These are phyloP conservation scores for Notolabrus celidotus DNA, from an alignment of 2,797 vertebrate genomes.

Conservation along the genomic window DNA sequence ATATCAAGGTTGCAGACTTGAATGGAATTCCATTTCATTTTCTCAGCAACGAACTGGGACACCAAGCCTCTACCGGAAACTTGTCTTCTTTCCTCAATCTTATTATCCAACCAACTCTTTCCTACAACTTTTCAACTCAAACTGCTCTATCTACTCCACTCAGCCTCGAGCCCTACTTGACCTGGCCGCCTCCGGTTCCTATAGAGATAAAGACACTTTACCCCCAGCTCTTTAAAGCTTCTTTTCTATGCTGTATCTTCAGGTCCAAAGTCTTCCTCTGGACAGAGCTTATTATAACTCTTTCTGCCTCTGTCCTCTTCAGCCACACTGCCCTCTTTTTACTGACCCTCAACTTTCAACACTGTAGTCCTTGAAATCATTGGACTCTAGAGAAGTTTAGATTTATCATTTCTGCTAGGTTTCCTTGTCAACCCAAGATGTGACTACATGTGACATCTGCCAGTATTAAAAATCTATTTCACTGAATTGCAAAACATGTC, in stretches of 20 bases:
- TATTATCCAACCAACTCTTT: constrained; percentile 34
- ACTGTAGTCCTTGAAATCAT: constrained; percentile 4
- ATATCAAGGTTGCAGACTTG: constrained; percentile 38
- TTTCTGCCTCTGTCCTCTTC: constrained; percentile 27
- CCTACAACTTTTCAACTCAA: constrained; percentile 35
- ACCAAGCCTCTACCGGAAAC: constrained; percentile 32
- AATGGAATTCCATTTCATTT: constrained; percentile 39
- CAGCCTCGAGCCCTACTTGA: constrained; percentile 65
- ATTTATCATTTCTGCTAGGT: constrained; percentile 24
- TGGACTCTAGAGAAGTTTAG: constrained; percentile 6
- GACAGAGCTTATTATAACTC: constrained; percentile 48
- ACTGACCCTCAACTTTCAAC: constrained; percentile 21
- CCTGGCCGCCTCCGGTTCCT: constrained; percentile 57
- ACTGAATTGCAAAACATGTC: constrained; percentile 38
- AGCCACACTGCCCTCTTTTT: constrained; percentile 16
- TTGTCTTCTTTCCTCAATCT: constrained; percentile 20
- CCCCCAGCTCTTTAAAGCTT: constrained; percentile 57
- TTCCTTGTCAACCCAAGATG: constrained; percentile 8
- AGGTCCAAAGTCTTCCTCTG: constrained; percentile 55
- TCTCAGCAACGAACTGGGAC: constrained; percentile 49
- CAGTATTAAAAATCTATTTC: constrained; percentile 19
- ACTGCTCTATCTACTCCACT: constrained; percentile 56
- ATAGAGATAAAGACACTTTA: constrained; percentile 63
- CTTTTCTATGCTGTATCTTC: constrained; percentile 64
- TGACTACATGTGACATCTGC: constrained; percentile 26